These are phyloP conservation scores for Stictocephala bisonia DNA, from an alignment of 2,888 invertebrate species.

Conservation along the genomic window DNA sequence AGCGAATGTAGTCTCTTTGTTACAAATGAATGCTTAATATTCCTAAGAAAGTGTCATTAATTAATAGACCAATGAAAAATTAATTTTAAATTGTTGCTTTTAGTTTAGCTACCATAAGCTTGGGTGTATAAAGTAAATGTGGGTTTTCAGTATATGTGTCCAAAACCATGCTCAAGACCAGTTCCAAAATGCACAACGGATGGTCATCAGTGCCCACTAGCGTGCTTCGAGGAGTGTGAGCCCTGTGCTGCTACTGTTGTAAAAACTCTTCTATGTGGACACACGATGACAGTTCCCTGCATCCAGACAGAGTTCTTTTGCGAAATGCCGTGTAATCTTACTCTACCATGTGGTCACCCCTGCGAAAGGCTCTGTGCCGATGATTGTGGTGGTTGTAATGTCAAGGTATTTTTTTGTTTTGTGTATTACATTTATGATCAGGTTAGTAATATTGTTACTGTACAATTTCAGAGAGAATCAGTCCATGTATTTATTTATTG, in stretches of 20 bases:
- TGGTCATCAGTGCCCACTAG: slow-evolving; percentile 66
- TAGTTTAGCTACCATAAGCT: too few species aligned
- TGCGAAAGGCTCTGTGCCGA: slow-evolving; percentile 68
- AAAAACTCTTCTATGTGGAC: slow-evolving; percentile 66
- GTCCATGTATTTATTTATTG: too few species aligned
- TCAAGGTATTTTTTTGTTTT: slow-evolving; percentile 61
- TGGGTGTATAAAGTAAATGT: too few species aligned
- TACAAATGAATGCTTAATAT: too few species aligned
- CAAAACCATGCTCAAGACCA: slow-evolving; percentile 65
- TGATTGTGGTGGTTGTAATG: slow-evolving; percentile 67
- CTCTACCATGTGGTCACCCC: slow-evolving; percentile 50
- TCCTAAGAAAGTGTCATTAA: too few species aligned
- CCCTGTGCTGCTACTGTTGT: slow-evolving; percentile 65
- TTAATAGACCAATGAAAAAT: too few species aligned
- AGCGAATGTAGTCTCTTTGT: too few species aligned
- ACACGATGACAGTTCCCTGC: not conserved
- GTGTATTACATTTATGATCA: not conserved
- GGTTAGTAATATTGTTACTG: not conserved
- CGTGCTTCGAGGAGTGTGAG: slow-evolving; percentile 69
- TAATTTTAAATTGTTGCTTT: too few species aligned
- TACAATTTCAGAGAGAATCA: too few species aligned
- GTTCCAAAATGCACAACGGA: slow-evolving; percentile 66
- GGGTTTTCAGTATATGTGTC: slow-evolving; percentile 67
- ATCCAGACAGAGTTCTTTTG: not conserved
- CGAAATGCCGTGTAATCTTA: not conserved